phyloP scores from a whole-genome alignment of 2,797 vertebrate species.

The Salarias fasciatus region DNA sequence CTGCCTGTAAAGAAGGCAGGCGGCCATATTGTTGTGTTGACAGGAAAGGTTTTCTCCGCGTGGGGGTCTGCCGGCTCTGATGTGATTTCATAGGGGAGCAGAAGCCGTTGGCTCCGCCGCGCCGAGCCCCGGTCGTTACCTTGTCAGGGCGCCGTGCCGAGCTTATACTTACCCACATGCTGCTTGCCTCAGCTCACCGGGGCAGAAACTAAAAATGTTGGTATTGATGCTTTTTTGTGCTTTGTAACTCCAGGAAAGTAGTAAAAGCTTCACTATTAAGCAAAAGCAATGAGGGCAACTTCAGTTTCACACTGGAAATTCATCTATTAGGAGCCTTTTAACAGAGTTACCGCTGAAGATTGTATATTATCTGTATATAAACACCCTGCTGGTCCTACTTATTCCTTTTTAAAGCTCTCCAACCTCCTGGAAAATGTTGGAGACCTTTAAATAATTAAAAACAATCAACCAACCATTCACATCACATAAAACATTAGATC shows the following conservation, averaged over 20 bases:
- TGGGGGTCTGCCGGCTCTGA: conserved; percentile 56
- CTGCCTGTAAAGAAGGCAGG: conserved; percentile 46
- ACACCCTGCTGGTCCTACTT: too few species aligned
- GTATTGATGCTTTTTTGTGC: conserved; percentile 28
- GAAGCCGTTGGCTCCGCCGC: conserved; percentile 27
- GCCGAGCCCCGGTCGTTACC: conserved; percentile 28
- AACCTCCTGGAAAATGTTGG: too few species aligned
- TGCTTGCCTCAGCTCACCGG: conserved; percentile 44
- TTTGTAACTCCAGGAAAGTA: conserved; percentile 7
- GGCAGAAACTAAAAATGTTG: conserved; percentile 26
- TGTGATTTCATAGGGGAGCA: conserved; percentile 57
- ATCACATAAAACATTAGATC: too few species aligned
- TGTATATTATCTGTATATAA: too few species aligned
- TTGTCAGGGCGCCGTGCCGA: conserved; percentile 44
- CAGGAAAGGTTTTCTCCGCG: conserved; percentile 57
- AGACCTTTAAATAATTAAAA: too few species aligned
- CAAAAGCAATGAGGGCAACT: neutral
- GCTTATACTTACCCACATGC: conserved; percentile 45
- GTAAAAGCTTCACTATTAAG: neutral
- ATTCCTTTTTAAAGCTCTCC: too few species aligned
- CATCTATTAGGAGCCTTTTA: too few species aligned
- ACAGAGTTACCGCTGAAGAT: too few species aligned
- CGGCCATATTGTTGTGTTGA: conserved; percentile 65
- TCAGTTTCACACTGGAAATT: neutral
- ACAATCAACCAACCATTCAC: too few species aligned